Evolutionary conservation across 2,113 vertebrate genomes (phyloP), one percentile per base, ranked within the genome.

Genomic region (Phaetusa simplex): DNA sequence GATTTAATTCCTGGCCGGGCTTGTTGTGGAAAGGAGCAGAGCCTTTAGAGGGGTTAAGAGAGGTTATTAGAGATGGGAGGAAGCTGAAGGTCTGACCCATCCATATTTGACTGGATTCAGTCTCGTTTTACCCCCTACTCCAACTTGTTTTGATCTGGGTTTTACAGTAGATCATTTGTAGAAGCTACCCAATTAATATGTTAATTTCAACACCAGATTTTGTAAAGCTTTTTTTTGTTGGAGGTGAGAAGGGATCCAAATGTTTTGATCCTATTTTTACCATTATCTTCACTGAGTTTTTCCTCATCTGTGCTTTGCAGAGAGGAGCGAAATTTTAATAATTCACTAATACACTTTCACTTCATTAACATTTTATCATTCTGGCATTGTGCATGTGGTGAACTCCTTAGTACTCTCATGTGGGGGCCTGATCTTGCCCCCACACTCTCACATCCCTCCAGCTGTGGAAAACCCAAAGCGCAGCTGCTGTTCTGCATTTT

Each of bases 281-380:
- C 74, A 47, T 91, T 93, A 82, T 87, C 93, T 93, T 95, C 56
- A 64, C 86, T 77, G 86, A 90, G 29, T 93, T 95, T 95, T 94
- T 94, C 94, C 94, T 93, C 90, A 70, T 74, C 84, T 73, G 12
- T 49, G 71, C 82, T 95, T 94, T 94, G 95, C 81, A 78, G 95
- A 97, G 91, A 88, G 72, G 93, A 94, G 53, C 4, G 43, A 95
- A 93, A 91, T 97, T 90, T 97, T 95, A 97, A 97, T 90, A 95
- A 95, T 95, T 97, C 94, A 92, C 93, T 96, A 93, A 97, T 97
- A 96, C 88, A 78, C 96, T 98, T 96, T 94, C 92, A 91, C 94
- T 97, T 97, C 97, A 96, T 97, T 78, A 86, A 94, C 87, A 90
- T 96, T 96, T 96, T 89, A 96, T 96, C 90, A 89, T 92, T 92